phyloP scores from a whole-genome alignment of 2,113 vertebrate genomes.

The Chrysemys picta region DNA sequence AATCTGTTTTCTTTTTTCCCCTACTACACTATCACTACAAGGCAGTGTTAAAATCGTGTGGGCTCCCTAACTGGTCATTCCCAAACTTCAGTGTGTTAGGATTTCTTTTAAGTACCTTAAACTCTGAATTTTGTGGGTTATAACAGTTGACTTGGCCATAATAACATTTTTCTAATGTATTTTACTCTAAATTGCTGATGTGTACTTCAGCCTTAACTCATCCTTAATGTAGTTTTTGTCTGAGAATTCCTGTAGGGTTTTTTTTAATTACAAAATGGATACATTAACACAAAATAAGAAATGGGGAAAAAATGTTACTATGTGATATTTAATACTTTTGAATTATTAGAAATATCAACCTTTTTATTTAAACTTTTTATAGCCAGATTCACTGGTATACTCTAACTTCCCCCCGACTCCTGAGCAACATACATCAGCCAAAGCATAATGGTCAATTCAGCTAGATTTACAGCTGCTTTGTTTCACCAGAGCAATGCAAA shows the following conservation, averaged over 20 bases:
- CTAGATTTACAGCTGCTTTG: too few relatives aligned
- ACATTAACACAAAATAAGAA: background rate
- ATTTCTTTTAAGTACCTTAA: background rate
- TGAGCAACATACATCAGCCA: too few relatives aligned
- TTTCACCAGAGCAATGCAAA: too few relatives aligned
- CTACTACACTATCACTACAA: background rate
- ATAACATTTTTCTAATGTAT: background rate
- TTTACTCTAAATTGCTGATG: background rate
- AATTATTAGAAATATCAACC: background rate
- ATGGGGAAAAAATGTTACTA: background rate
- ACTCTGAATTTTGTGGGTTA: background rate
- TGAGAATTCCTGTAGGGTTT: background rate
- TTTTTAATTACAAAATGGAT: background rate
- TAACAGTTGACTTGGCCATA: background rate
- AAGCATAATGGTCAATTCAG: too few relatives aligned
- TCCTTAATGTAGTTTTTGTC: background rate
- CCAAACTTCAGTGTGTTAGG: background rate
- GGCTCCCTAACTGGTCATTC: background rate
- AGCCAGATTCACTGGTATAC: too few relatives aligned
- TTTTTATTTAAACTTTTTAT: background rate
- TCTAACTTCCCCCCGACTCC: too few relatives aligned
- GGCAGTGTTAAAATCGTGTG: background rate
- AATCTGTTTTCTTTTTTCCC: background rate
- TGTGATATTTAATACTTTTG: background rate
- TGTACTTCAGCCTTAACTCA: background rate